Evolutionary conservation across 2,888 invertebrate genomes (phyloP).

Genomic region (Boloria selene): DNA sequence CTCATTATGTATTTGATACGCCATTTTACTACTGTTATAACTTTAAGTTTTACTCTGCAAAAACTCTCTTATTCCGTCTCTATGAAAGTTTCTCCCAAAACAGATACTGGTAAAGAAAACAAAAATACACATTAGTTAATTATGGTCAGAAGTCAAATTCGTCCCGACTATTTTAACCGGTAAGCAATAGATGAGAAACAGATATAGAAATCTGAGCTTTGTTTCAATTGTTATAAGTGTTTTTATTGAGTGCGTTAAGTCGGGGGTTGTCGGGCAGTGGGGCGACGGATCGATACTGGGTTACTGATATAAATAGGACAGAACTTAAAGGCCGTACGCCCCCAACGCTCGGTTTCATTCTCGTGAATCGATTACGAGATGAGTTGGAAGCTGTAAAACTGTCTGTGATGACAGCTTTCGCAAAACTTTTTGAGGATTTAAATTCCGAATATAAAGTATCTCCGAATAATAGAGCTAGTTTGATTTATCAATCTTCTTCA

Average conservation of each 20-base stretch:
- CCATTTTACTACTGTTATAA: no score
- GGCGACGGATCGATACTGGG: slow-evolving; percentile 75
- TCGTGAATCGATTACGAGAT: slow-evolving; percentile 59
- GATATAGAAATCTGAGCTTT: slow-evolving; percentile 55
- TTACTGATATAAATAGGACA: slow-evolving; percentile 78
- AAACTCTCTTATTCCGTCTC: no score
- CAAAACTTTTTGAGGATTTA: slow-evolving; percentile 30
- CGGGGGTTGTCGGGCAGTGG: slow-evolving; percentile 75
- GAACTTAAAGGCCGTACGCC: slow-evolving; percentile 58
- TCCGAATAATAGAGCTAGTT: background rate
- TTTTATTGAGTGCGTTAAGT: slow-evolving; percentile 55
- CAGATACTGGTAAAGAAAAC: slow-evolving; percentile 25
- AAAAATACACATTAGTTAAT: slow-evolving; percentile 42
- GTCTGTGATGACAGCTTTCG: slow-evolving; percentile 35
- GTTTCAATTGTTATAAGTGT: slow-evolving; percentile 49
- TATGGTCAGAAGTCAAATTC: slow-evolving; percentile 56
- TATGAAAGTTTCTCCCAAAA: background rate
- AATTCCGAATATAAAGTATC: slow-evolving; percentile 25
- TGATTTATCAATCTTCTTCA: no score
- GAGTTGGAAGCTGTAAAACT: slow-evolving; percentile 52
- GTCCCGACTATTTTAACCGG: slow-evolving; percentile 57
- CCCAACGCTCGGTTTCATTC: slow-evolving; percentile 68
- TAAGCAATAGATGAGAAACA: slow-evolving; percentile 39
- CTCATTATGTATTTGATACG: no score
- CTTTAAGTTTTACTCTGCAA: no score